phyloP scores from a whole-genome alignment of 2,888 invertebrate species.

The Chrysolina oricalcia region DNA sequence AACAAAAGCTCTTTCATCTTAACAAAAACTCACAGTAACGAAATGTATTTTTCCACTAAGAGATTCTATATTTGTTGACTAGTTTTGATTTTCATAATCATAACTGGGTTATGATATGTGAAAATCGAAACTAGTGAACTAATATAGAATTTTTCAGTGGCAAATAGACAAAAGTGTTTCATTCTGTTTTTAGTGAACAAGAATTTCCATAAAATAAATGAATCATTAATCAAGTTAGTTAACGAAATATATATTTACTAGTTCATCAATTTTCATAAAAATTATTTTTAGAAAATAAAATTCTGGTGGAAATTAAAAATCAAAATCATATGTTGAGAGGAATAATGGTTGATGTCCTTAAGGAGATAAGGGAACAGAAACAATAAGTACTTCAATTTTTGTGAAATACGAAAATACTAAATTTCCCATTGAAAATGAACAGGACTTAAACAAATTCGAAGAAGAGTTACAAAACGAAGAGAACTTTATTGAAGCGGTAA shows the following conservation, averaged over 20 bases:
- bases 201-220: no score
- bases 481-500: slow-evolving; percentile 23
- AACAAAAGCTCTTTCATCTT: neutral
- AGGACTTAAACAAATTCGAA: slow-evolving; percentile 18
- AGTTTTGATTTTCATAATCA: neutral
- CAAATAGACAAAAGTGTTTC: no score
- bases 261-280: neutral
- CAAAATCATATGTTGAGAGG: slow-evolving; percentile 21
- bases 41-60: neutral
- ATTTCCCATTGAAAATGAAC: neutral
- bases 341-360: slow-evolving; percentile 7
- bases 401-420: neutral
- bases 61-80: neutral
- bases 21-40: neutral
- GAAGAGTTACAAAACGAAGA: slow-evolving; percentile 1
- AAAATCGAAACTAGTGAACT: no score
- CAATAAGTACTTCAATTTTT: slow-evolving; percentile 5
- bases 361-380: slow-evolving; percentile 20
- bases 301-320: slow-evolving; percentile 21
- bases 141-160: no score
- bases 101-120: no score
- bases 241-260: no score
- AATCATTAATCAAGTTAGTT: no score
- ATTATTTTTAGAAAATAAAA: slow-evolving; percentile 20
- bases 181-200: no score